Percentiles rank a stretch among this genome's conserved stretches.
Conservation (phyloP, 2,888 invertebrate genomes). For the Rhabditophanes sp. region DNA sequence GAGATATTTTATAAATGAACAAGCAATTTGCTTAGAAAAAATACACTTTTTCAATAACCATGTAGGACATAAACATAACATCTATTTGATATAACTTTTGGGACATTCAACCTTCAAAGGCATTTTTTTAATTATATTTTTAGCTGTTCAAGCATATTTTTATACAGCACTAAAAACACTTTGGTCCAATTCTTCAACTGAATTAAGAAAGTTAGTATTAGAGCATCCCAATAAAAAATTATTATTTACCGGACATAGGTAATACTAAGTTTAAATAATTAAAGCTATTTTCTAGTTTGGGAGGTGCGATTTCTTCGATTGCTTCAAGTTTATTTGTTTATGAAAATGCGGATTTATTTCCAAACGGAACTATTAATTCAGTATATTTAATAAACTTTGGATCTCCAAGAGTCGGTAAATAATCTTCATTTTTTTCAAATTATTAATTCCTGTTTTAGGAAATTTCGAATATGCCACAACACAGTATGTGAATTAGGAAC, state of each 20-base stretch:
- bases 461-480: too few relatives aligned
- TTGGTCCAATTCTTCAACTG: slow-evolving; percentile 15
- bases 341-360: slow-evolving; percentile 9
- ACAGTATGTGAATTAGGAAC: too few relatives aligned
- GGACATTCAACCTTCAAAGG: too few relatives aligned
- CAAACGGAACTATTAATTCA: slow-evolving; percentile 4
- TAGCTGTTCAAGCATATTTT: slow-evolving; percentile 38
- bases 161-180: slow-evolving; percentile 26
- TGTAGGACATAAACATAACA: too few relatives aligned
- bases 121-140: too few relatives aligned
- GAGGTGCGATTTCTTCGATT: slow-evolving; percentile 33
- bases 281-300: slow-evolving; percentile 5
- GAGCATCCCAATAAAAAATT: slow-evolving; percentile 13
- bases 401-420: slow-evolving; percentile 38
- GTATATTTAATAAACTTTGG: slow-evolving; percentile 31
- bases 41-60: too few relatives aligned
- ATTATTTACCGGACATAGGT: slow-evolving; percentile 35
- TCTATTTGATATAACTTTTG: too few relatives aligned
- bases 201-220: slow-evolving; percentile 14
- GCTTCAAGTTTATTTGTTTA: slow-evolving; percentile 27
- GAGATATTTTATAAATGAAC: too few relatives aligned
- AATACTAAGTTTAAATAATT: slow-evolving; percentile 7
- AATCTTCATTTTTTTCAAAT: too few relatives aligned
- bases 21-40: too few relatives aligned
- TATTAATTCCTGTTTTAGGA: too few relatives aligned